Evolutionary conservation across 2,113 vertebrate genomes (phyloP), one percentile per base, ranked within the genome.

Genomic region (Peucedramus taeniatus): DNA sequence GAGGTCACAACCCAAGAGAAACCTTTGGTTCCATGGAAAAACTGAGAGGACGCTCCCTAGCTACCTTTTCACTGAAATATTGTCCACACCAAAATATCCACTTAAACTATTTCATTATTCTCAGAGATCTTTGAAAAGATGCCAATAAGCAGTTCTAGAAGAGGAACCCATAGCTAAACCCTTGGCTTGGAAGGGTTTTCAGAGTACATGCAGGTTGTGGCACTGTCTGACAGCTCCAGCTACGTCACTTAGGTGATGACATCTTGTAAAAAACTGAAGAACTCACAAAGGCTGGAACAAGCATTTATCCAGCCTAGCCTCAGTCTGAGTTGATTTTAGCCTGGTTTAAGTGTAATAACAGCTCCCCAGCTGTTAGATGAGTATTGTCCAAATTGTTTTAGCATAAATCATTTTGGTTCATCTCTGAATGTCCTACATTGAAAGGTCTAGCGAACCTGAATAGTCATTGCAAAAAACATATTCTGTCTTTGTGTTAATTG

Each of bases 41-140:
- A 87, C 5, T 1, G 4, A 47, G n/a, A 51, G 10, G 3, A 40
- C 7, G 44, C 1, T 72, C 17, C 9, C 7, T 26, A 10, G 6
- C 14, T 75, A 18, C 13, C 2, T 50, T n/a, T 35, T 53, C 39
- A 57, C 5, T 39, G 12, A 57, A 80, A 22, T 27, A 13, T 42
- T 35, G 47, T 50, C n/a, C 8, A 49, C 28, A 28, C 3, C 15
- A 49, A 80, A 87, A 60, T 26, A 18, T 33, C 30, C 20, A 15
- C 16, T 60, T 24, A 21, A 18, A 35, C 3, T 57, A 19, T 35
- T 78, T 23, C 23, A 75, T 65, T 11, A 9, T 64, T 77, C 26
- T 42, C 8, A 33, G 30, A 87, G 35, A 7, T 37, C 4, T 49
- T 45, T 91, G 15, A 35, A 81, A 74, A 70, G 6, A 24, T 2